These are phyloP conservation scores for Sepioteuthis lessoniana DNA, from an alignment of 2,888 invertebrate genomes.

Conservation along the genomic window DNA sequence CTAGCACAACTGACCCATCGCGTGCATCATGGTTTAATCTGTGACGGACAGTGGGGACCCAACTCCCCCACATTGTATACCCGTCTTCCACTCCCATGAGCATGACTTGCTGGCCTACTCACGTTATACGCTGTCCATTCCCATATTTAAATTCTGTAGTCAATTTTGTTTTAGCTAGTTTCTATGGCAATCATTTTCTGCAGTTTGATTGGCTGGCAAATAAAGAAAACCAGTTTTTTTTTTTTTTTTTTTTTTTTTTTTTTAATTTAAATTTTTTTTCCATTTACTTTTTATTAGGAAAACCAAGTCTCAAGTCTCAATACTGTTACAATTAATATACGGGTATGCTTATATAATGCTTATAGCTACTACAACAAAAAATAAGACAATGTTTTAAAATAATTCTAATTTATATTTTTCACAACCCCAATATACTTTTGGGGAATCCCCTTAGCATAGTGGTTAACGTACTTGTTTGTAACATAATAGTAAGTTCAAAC, in stretches of 20 bases:
- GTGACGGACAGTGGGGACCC: background rate
- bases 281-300: background rate
- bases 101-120: background rate
- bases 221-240: too few relatives aligned
- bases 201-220: background rate
- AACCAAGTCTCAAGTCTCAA: background rate
- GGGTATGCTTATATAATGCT: too few relatives aligned
- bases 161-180: background rate
- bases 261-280: background rate
- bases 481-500: too few relatives aligned
- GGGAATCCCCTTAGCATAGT: too few relatives aligned
- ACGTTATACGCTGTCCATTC: background rate
- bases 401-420: too few relatives aligned
- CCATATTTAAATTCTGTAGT: background rate
- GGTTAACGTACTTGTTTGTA: too few relatives aligned
- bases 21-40: background rate
- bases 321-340: too few relatives aligned
- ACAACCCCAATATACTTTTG: too few relatives aligned
- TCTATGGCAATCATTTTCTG: background rate
- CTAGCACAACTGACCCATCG: background rate
- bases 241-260: background rate
- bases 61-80: background rate
- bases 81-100: background rate
- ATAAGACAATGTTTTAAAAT: too few relatives aligned
- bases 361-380: too few relatives aligned